A percentile compares a stretch with the other conserved stretches of the same genome.
Evolutionary conservation across 1,140 invertebrate genomes (phyloP).

Genomic region (Drosophila lacertosa): DNA sequence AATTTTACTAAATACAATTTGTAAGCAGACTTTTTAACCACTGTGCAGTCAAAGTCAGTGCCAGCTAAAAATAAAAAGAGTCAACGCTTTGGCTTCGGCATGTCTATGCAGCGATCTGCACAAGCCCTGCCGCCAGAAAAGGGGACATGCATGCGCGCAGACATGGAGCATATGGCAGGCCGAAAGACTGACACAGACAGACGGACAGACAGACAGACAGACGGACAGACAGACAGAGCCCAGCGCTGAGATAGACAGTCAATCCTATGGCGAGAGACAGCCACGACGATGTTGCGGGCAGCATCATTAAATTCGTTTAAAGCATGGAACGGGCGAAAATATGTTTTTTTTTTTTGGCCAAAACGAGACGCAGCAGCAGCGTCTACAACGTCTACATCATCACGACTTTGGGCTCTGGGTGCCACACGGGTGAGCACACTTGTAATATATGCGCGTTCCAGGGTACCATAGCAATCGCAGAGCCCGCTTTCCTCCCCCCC

Average conservation of each 20-base stretch:
- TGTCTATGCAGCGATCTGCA: slow-evolving; percentile 70
- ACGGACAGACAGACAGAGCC: slow-evolving; percentile 9
- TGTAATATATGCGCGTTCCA: slow-evolving; percentile 75
- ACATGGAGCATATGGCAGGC: slow-evolving; percentile 69
- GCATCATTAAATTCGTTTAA: slow-evolving; percentile 81
- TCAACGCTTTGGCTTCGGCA: slow-evolving; percentile 76
- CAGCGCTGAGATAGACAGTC: slow-evolving; percentile 70
- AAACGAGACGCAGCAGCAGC: slow-evolving; percentile 7
- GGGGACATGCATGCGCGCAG: slow-evolving; percentile 75
- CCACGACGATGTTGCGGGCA: slow-evolving; percentile 45
- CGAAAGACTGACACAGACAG: slow-evolving; percentile 27
- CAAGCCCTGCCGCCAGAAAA: slow-evolving; percentile 56
- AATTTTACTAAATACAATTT: no score
- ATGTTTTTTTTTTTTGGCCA: slow-evolving; percentile 75
- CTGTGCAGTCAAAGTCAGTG: slow-evolving; percentile 65
- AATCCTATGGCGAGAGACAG: slow-evolving; percentile 75
- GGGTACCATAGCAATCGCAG: slow-evolving; percentile 5
- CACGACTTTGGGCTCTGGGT: slow-evolving; percentile 64
- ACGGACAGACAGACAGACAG: slow-evolving; percentile 32
- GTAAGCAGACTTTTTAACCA: no score
- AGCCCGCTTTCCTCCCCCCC: not conserved
- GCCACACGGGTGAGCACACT: slow-evolving; percentile 19
- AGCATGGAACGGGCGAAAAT: slow-evolving; percentile 53
- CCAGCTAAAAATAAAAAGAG: slow-evolving; percentile 81
- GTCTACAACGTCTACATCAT: slow-evolving; percentile 68